Conservation (phyloP, 2,888 invertebrate genomes). For the Apamea epomidion region DNA sequence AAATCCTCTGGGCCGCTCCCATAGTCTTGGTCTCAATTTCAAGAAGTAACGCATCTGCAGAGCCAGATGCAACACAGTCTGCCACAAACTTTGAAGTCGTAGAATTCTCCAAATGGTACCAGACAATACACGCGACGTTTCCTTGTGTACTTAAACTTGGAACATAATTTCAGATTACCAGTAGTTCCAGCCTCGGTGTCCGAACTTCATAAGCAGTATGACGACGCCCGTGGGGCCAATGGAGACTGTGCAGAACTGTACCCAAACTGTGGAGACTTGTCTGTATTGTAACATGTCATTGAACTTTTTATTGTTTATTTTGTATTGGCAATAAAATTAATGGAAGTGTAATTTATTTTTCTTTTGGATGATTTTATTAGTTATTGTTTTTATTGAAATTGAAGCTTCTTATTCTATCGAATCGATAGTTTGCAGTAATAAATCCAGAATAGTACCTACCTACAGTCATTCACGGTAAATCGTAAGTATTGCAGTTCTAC, state of each 20-base stretch:
- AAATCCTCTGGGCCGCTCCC: no score
- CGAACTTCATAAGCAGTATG: slow-evolving; percentile 85
- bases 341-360: slow-evolving; percentile 18
- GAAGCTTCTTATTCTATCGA: neutral
- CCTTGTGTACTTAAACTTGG: slow-evolving; percentile 60
- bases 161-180: slow-evolving; percentile 85
- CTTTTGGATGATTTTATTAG: slow-evolving; percentile 1
- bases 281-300: slow-evolving; percentile 20
- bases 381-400: neutral
- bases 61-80: slow-evolving; percentile 20
- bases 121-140: slow-evolving; percentile 48
- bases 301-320: slow-evolving; percentile 37
- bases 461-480: neutral
- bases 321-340: slow-evolving; percentile 54
- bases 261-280: slow-evolving; percentile 71
- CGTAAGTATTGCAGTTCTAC: neutral
- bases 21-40: neutral
- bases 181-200: slow-evolving; percentile 77
- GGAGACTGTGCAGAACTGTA: slow-evolving; percentile 76
- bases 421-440: neutral
- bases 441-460: neutral
- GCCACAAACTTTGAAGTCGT: slow-evolving; percentile 18
- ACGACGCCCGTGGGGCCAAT: slow-evolving; percentile 80
- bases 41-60: neutral
- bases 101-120: slow-evolving; percentile 18